Evolutionary conservation across 2,797 vertebrate genomes (phyloP), one percentile per base, ranked within the genome.

Genomic region (Tinamus major): DNA sequence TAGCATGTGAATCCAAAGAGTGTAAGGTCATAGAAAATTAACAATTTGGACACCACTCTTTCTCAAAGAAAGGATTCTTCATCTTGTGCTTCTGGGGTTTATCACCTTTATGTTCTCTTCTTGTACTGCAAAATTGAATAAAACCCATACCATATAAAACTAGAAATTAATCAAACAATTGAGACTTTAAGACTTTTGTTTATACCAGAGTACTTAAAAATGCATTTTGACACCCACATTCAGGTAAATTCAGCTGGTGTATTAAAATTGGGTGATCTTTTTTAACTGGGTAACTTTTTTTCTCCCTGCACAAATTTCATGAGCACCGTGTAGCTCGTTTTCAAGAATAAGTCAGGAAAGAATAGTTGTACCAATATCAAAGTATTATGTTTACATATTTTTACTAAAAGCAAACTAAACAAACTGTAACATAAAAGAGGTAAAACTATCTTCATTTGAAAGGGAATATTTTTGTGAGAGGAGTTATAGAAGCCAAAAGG

Each of bases 121-220:
- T 79, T 82, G 24, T 69, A 92, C 44, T 51, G 37, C 5, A 95
- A 92, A 95, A 95, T 89, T 83, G 93, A 93, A 94, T 89, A 85
- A 94, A 94, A 62, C 35, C 64, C 46, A 77, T 68, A 90, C 35
- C 9, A 48, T 6, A 27, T 85, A 90, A 91, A 95, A 80, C 24
- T 94, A 78, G 68, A 91, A 92, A 93, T 85, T 68, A 64, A 53
- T 86, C 78, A 91, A 85, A 63, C 85, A 63, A 71, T 31, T 59
- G 55, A 92, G 78, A 69, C 71, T 48, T 18, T 58, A 80, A 93
- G 41, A 37, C 7, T 87, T 80, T 35, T 72, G 72, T 82, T 91
- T 88, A 24, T 72, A 89, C 42, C 27, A 53, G 41, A 92, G 70
- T 77, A 92, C 87, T 77, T 85, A 93, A 89, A 75, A 4, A 79